phyloP scores from a whole-genome alignment of 2,113 vertebrate species.

The Montifringilla adamsi region DNA sequence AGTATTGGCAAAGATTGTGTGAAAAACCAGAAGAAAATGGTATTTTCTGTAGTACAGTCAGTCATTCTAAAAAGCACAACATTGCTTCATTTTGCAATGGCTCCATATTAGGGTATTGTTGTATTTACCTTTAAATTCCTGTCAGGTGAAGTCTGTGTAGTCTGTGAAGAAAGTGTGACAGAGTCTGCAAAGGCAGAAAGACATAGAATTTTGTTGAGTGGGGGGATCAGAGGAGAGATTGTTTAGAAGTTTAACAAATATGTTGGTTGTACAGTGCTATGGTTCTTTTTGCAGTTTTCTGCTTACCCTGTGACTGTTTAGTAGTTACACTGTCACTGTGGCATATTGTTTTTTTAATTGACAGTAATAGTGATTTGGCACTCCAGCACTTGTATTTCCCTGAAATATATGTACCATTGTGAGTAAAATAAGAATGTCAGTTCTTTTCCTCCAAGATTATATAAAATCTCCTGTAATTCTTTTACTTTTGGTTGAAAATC shows the following conservation, averaged over 20 bases:
- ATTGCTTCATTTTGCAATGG: not conserved
- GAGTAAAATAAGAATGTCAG: not conserved
- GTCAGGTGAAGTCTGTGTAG: not conserved
- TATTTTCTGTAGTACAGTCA: not conserved
- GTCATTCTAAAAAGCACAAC: not conserved
- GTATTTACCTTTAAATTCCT: not conserved
- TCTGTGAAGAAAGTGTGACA: not conserved
- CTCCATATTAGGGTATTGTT: not conserved
- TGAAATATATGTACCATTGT: not conserved
- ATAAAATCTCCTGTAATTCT: not conserved
- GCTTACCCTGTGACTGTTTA: not conserved
- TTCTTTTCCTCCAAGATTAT: not conserved
- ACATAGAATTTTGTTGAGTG: not conserved
- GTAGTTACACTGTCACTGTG: not conserved
- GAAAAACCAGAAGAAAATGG: not conserved
- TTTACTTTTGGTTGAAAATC: not conserved
- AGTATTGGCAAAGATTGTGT: not conserved
- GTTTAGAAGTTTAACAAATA: not conserved
- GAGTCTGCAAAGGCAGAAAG: not conserved
- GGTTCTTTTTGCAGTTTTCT: not conserved
- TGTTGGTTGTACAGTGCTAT: not conserved
- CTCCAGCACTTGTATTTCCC: not conserved
- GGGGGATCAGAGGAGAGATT: not conserved
- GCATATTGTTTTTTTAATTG: not conserved
- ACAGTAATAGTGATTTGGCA: not conserved